A percentile compares a stretch with the other conserved stretches of the same genome.
phyloP scores from a whole-genome alignment of 2,113 vertebrate species.

The Rhodinocichla rosea region DNA sequence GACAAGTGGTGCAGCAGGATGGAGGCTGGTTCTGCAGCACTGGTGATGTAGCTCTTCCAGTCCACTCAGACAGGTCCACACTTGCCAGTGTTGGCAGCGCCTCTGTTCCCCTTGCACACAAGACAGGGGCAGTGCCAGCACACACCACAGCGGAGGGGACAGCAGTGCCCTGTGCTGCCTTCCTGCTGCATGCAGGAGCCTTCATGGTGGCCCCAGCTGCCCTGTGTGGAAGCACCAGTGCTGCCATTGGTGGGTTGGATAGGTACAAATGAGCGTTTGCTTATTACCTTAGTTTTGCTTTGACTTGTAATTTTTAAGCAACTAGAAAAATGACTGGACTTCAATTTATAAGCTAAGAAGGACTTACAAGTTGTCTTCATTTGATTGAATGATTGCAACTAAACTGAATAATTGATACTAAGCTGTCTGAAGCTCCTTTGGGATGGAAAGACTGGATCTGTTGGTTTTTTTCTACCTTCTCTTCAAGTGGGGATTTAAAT shows the following conservation, averaged over 20 bases:
- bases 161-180: rapidly evolving
- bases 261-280: neutral
- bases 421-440: neutral
- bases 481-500: neutral
- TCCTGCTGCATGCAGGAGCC: rapidly evolving
- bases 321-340: neutral
- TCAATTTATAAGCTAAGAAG: neutral
- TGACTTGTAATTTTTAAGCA: neutral
- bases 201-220: rapidly evolving
- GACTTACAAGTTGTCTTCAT: neutral
- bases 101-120: neutral
- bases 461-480: neutral
- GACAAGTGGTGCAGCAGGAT: neutral
- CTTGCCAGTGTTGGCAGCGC: neutral
- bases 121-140: neutral
- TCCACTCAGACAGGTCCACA: rapidly evolving
- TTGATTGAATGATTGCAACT: neutral
- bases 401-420: neutral
- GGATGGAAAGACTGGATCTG: neutral
- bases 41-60: neutral
- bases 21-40: neutral
- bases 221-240: rapidly evolving
- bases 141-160: rapidly evolving
- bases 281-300: neutral
- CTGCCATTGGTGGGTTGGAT: neutral